Evolutionary conservation across 1,140 invertebrate species (phyloP).

Genomic region (Leptinotarsa lineolata): DNA sequence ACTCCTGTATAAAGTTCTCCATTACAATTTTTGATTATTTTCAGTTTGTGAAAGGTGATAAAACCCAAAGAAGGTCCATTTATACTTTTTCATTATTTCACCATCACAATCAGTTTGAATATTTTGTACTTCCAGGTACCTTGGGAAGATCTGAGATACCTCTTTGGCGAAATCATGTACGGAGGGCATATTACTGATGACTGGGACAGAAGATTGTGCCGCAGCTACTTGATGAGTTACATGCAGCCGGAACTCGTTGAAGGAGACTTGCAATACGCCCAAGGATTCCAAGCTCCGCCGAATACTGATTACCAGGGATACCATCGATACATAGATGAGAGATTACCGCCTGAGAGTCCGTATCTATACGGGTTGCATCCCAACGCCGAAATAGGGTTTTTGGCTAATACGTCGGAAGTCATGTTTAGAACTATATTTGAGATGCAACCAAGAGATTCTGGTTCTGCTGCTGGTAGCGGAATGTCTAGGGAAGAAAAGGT

Average conservation of each 20-base stretch:
- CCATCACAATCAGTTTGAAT: background rate
- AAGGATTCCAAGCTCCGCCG: conserved; percentile 70
- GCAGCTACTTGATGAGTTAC: conserved; percentile 87
- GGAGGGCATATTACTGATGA: conserved; percentile 96
- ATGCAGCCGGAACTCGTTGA: conserved; percentile 79
- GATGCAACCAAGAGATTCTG: conserved; percentile 84
- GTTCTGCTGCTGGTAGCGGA: conserved; percentile 66
- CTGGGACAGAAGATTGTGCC: conserved; percentile 88
- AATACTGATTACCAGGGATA: conserved; percentile 87
- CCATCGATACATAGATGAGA: conserved; percentile 88
- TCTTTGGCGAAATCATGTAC: conserved; percentile 97
- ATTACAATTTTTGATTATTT: too few species aligned
- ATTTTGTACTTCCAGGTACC: conserved; percentile 62
- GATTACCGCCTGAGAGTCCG: conserved; percentile 84
- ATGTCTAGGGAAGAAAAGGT: conserved; percentile 83
- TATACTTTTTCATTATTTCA: background rate
- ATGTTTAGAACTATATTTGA: conserved; percentile 90
- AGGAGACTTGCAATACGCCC: conserved; percentile 79
- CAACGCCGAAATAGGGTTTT: conserved; percentile 93
- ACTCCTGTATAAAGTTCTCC: too few species aligned
- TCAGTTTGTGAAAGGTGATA: too few species aligned
- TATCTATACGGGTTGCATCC: conserved; percentile 90
- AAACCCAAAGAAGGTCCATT: background rate
- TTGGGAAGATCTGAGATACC: conserved; percentile 90
- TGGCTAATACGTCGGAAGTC: conserved; percentile 83